phyloP scores from a whole-genome alignment of 1,140 invertebrate genomes.

The Tenebrio molitor region DNA sequence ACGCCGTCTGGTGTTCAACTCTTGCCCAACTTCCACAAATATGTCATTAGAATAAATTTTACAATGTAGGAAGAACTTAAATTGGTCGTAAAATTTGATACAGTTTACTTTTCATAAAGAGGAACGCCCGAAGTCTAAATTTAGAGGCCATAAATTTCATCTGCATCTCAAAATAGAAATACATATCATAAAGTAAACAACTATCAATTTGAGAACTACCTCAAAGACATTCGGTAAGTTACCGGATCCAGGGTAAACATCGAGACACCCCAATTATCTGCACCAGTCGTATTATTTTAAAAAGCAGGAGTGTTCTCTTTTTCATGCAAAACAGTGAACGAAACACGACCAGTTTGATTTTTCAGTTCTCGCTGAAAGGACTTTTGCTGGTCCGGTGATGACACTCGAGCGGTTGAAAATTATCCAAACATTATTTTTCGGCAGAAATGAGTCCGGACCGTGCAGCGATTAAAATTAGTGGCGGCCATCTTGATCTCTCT shows the following conservation, averaged over 20 bases:
- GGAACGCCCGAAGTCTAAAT: background rate
- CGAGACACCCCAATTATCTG: no score
- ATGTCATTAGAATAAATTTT: constrained; percentile 22
- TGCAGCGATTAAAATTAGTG: no score
- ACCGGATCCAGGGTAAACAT: background rate
- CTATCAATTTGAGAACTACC: background rate
- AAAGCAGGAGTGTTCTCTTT: no score
- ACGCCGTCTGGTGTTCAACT: no score
- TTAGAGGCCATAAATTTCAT: background rate
- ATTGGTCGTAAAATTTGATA: constrained; percentile 19
- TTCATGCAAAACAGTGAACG: no score
- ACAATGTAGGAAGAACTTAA: constrained; percentile 24
- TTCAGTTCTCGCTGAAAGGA: no score
- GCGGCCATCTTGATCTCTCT: no score
- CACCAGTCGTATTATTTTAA: no score
- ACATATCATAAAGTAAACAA: constrained; percentile 9
- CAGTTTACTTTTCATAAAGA: constrained; percentile 21
- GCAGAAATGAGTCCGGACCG: no score
- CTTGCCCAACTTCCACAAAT: constrained; percentile 1
- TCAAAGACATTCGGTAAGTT: background rate
- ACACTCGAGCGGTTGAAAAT: background rate
- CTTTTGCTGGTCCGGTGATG: no score
- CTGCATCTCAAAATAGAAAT: constrained; percentile 12
- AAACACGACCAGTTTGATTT: no score
- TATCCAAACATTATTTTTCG: background rate